Percentiles rank a stretch among this genome's conserved stretches.
These are phyloP conservation scores for Pogonophryne albipinna DNA, from an alignment of 2,797 vertebrate genomes.

Conservation along the genomic window DNA sequence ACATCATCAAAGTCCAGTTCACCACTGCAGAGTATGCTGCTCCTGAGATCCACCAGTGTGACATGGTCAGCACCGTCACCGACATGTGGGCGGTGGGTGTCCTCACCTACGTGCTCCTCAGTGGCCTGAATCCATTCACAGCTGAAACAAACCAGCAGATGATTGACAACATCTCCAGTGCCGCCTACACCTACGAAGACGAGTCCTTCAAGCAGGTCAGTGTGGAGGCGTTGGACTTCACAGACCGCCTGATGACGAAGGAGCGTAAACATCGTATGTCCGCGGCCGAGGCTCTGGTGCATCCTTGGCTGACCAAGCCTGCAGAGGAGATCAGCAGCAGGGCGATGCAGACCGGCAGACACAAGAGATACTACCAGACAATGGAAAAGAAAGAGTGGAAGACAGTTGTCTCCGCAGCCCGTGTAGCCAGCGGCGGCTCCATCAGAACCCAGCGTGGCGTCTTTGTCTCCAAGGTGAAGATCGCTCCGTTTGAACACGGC, in stretches of 20 bases:
- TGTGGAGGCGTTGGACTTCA: conserved; percentile 94
- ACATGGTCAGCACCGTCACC: conserved; percentile 94
- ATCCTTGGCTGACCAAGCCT: conserved; percentile 92
- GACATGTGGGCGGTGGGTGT: conserved; percentile 99
- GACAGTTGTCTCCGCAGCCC: conserved; percentile 94
- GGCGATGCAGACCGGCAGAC: conserved; percentile 90
- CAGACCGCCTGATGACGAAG: conserved; percentile 95
- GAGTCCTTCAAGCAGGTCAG: conserved; percentile 94
- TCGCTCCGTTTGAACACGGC: conserved; percentile 96
- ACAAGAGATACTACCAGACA: conserved; percentile 96
- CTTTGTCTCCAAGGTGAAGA: conserved; percentile 95
- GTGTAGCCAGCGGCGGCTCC: conserved; percentile 93
- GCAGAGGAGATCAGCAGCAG: conserved; percentile 90
- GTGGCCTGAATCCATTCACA: conserved; percentile 96
- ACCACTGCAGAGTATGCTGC: conserved; percentile 94
- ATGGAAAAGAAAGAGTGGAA: conserved; percentile 96
- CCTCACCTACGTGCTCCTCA: conserved; percentile 93
- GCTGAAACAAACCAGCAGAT: conserved; percentile 98
- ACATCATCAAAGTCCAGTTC: conserved; percentile 94
- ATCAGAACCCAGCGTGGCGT: conserved; percentile 94
- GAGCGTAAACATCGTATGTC: conserved; percentile 97
- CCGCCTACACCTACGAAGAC: conserved; percentile 96
- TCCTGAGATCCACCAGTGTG: conserved; percentile 97
- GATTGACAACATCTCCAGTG: conserved; percentile 96
- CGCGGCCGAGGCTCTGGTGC: conserved; percentile 92